Percentiles rank a stretch among this genome's conserved stretches.
Conservation (phyloP, 2,113 vertebrate species). For the Lathamus discolor region DNA sequence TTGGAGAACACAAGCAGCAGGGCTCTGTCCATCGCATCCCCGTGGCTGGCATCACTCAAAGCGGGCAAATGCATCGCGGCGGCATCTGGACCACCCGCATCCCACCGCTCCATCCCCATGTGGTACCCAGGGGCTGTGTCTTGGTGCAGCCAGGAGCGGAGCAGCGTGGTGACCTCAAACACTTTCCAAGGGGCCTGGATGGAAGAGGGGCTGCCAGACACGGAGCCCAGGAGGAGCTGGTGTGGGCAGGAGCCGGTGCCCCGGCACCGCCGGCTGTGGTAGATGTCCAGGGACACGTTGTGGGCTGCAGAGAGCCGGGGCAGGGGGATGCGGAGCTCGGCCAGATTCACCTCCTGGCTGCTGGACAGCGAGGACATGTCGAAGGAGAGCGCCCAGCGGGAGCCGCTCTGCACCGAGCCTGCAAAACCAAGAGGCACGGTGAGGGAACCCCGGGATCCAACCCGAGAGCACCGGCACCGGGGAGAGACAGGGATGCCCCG, state of each 20-base stretch:
- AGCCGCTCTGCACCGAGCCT: slow-evolving; percentile 78
- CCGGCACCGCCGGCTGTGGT: slow-evolving; percentile 73
- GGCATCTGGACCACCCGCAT: rapidly evolving
- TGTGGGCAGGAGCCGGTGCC: slow-evolving; percentile 10
- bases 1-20: slow-evolving; percentile 87
- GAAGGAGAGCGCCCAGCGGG: slow-evolving; percentile 81
- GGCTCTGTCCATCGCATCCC: slow-evolving; percentile 38
- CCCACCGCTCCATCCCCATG: neutral
- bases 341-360: slow-evolving; percentile 77
- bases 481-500: neutral
- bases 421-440: neutral
- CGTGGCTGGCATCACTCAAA: rapidly evolving
- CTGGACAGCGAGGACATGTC: slow-evolving; percentile 85
- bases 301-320: slow-evolving; percentile 49
- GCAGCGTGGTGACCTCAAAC: slow-evolving; percentile 80
- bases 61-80: rapidly evolving
- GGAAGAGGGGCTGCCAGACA: slow-evolving; percentile 22
- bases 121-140: neutral
- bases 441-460: neutral
- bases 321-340: slow-evolving; percentile 79
- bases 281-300: slow-evolving; percentile 76
- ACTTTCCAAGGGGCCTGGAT: slow-evolving; percentile 79
- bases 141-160: slow-evolving; percentile 79
- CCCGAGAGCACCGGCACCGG: neutral
- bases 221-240: slow-evolving; percentile 78